Conservation (phyloP, 2,888 invertebrate species). For the Andrena dorsata region DNA sequence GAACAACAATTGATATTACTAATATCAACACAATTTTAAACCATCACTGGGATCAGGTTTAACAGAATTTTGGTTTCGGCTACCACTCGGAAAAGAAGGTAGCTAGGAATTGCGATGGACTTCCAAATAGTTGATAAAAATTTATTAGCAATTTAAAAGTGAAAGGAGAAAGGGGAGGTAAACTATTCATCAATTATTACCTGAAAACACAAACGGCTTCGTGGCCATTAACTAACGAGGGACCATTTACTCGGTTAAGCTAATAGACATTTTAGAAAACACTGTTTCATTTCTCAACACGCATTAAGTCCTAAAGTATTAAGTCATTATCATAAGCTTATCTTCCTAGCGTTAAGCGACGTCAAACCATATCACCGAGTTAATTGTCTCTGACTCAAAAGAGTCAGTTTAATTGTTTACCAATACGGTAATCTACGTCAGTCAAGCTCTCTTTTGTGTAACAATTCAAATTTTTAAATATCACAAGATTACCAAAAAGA, state of each 20-base stretch:
- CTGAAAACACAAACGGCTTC: conserved; percentile 2
- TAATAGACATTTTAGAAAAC: conserved; percentile 7
- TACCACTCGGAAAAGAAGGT: too few relatives aligned
- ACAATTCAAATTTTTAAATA: conserved; percentile 1
- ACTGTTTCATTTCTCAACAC: not conserved
- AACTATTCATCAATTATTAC: not conserved
- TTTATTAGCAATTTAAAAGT: not conserved
- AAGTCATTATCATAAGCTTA: conserved; percentile 12
- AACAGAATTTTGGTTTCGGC: too few relatives aligned
- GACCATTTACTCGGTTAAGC: conserved; percentile 17
- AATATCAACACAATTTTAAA: not conserved
- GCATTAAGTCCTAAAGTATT: not conserved
- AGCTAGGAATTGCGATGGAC: not conserved
- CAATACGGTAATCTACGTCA: conserved; percentile 8
- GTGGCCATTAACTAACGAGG: not conserved
- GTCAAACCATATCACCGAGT: conserved; percentile 23
- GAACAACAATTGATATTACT: not conserved
- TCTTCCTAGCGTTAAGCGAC: not conserved
- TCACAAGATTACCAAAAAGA: not conserved
- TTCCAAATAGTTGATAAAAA: not conserved
- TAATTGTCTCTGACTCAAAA: conserved; percentile 4
- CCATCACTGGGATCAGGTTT: too few relatives aligned
- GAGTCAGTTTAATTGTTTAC: not conserved
- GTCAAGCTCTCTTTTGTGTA: not conserved
- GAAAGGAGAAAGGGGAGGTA: not conserved